Evolutionary conservation across 2,888 invertebrate genomes (phyloP), one percentile per base, ranked within the genome.

Genomic region (Eupeodes latifasciatus): DNA sequence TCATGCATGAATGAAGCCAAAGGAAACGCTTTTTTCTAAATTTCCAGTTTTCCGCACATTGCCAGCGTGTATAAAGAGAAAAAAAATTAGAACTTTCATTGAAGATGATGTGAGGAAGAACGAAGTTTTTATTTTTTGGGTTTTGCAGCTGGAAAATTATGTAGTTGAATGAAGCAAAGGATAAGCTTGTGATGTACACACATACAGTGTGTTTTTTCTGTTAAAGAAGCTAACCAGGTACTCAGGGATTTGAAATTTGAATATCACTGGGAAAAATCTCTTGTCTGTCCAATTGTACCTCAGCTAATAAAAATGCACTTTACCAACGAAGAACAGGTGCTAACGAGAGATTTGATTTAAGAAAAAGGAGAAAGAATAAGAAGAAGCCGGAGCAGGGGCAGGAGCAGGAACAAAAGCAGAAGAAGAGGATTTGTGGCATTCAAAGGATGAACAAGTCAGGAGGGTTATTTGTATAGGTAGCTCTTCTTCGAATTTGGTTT

Each of bases 321-420:
- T 64, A 76, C 81, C 49, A 59, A 71, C 62, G 80, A 59, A 76
- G 85, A 85, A 76, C 85, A 85, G 85, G 81, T 85, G 81, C 85
- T 81, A 81, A 81, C 77, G 77, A 72, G 85, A 66, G 72, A 81
- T 81, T 77, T 85, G 66, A 77, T 81, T 85, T 81, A 71, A 64
- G 47, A 36, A 67, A 47, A 67, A 47, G 11, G 14, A n/a, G 12
- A 27, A 44, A 27, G 27, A 27, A 27, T 27, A 27, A 27, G 27
- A 27, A 27, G 27, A 27, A 27, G 27, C 27, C 2, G 27, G 27
- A 3, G 27, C 27, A 27, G 27, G 27, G 2, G 27, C 27, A 27
- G 27, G 27, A 3, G 27, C 27, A 27, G 27, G 27, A 27, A 3
- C 27, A 27, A 9, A 27, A 27, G 14, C 9, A 34, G 47, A n/a